Percentiles rank a stretch among this genome's conserved stretches.
Conservation (phyloP, 2,113 vertebrate species). For the Microtus richardsoni region DNA sequence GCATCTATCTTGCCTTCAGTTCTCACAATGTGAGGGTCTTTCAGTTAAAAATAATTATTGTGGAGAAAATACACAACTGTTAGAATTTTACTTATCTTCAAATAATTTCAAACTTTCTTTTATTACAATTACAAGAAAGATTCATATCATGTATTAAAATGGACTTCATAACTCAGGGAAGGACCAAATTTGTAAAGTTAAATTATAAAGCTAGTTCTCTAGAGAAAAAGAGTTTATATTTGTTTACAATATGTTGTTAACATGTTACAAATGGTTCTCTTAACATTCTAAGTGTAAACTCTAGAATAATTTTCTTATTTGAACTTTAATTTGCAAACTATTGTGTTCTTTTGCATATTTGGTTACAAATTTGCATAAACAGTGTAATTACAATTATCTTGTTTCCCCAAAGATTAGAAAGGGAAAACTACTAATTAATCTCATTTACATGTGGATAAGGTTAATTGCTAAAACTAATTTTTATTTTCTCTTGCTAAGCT, state of each 20-base stretch:
- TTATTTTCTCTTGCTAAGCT: conserved; percentile 73
- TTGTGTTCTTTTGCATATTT: conserved; percentile 83
- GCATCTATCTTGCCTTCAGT: neutral
- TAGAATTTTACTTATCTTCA: neutral
- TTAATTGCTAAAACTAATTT: conserved; percentile 80
- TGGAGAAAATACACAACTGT: conserved; percentile 6
- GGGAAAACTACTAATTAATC: conserved; percentile 84
- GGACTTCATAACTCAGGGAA: neutral
- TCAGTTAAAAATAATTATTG: neutral
- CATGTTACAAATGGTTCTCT: conserved; percentile 72
- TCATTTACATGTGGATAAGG: conserved; percentile 82
- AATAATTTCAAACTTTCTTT: conserved; percentile 43
- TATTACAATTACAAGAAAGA: conserved; percentile 3
- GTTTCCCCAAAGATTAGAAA: conserved; percentile 84
- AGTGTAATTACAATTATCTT: conserved; percentile 81
- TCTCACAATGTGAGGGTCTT: neutral
- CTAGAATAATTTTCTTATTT: conserved; percentile 79
- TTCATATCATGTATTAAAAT: neutral
- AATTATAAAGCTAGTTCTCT: neutral
- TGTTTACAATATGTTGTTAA: conserved; percentile 56
- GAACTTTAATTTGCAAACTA: conserved; percentile 84
- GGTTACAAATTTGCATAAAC: conserved; percentile 84
- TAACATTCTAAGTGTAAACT: conserved; percentile 76
- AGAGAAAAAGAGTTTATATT: conserved; percentile 29
- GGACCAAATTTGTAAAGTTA: conserved; percentile 33